Base-by-base conservation (phyloP, 2,797 vertebrate genomes). In the Danio aesculapii region DNA sequence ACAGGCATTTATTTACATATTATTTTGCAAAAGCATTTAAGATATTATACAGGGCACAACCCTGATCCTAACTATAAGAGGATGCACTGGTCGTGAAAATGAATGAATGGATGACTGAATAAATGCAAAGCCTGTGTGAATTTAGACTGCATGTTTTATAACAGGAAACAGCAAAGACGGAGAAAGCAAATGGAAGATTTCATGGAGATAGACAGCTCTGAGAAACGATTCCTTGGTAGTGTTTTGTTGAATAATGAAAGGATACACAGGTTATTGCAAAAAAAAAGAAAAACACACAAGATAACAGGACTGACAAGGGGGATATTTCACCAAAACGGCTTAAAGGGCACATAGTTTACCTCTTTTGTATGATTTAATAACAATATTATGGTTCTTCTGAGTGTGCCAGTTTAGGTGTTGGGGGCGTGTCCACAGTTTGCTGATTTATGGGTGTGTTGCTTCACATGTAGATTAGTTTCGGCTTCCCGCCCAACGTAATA, bases 21-120 rank as follows among this genome's bases (percentile, higher is more conserved):
- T 70, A 70, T 70, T 70, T 49, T 12, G 49, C 67, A 70, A 39
- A 11, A 69, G 49, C 49, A 70, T 53, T 70, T 70, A 70, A 53
- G 30, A 41, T 17, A 53, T 53, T 70, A 70, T 70, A 7, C 67
- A 70, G 14, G 67, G 30, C 30, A 70, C 41, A 49, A 53, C 67
- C 67, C 49, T 41, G 49, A 52, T 70, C 21, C 49, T 30, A 70
- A 70, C 21, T 30, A 49, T 50, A 13, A 30, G 19, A 68, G 46
- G 13, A 50, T 50, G 12, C 39, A 69, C 30, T 53, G 49, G 16
- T 52, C 47, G n/a, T n/a, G 67, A 53, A 70, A 70, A 53, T 41
- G 1, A 70, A 53, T 53, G 1, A 12, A 53, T 53, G 58, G 58
- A 61, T 61, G 58, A 13, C 58, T 61, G 21, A 39, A 70, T 70